Evolutionary conservation across 2,797 vertebrate genomes (phyloP).

Genomic region (Cossypha dichroa): DNA sequence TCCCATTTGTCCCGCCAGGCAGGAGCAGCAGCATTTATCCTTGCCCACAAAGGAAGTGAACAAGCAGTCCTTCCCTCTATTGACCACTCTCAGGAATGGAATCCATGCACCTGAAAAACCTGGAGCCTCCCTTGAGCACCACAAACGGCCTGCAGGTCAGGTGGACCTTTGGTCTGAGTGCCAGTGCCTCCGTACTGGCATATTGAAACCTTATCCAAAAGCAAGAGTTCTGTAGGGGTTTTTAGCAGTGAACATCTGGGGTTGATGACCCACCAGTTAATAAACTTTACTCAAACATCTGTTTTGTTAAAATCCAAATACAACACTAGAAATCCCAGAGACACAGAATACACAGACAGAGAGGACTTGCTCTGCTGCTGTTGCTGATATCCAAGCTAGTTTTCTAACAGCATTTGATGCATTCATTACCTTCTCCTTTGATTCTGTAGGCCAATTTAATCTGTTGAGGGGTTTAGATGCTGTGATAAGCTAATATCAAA

Average conservation of each 20-base stretch:
- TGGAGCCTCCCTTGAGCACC: slow-evolving; percentile 14
- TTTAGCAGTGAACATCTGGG: not conserved
- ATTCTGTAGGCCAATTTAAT: not conserved
- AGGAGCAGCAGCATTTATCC: slow-evolving; percentile 54
- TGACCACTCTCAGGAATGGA: slow-evolving; percentile 28
- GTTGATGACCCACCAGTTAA: not conserved
- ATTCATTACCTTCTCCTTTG: not conserved
- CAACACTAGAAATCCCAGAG: not conserved
- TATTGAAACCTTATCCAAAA: not conserved
- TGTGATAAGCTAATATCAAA: not conserved
- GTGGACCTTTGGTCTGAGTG: not conserved
- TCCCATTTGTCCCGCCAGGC: slow-evolving; percentile 41
- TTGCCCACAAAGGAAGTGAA: slow-evolving; percentile 53
- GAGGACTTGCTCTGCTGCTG: not conserved
- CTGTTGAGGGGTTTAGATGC: not conserved
- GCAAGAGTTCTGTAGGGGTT: not conserved
- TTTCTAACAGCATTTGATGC: not conserved
- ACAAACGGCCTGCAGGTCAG: not conserved
- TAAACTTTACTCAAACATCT: not conserved
- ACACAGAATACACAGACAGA: not conserved
- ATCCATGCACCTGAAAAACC: not conserved
- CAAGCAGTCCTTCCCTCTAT: not conserved
- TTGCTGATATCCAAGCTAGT: not conserved
- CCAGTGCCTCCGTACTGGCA: not conserved
- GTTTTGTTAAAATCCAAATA: not conserved